Conservation (phyloP, 2,113 vertebrate genomes). For the Prunella fulvescens region DNA sequence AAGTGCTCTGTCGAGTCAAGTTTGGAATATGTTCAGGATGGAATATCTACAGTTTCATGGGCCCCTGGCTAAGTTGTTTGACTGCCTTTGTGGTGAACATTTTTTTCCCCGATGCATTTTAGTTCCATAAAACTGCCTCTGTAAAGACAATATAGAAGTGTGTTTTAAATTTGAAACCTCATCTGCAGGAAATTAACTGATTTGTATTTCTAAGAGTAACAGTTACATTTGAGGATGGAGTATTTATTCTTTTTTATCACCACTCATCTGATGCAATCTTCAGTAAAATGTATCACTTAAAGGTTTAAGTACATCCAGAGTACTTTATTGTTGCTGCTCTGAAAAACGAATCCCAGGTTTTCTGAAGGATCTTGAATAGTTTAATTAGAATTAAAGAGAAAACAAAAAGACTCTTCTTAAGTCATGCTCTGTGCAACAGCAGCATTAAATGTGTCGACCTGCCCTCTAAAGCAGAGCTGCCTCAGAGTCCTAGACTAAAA, state of each 20-base stretch:
- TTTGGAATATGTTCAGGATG: background rate
- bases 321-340: background rate
- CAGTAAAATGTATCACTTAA: background rate
- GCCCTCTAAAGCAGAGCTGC: background rate
- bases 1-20: background rate
- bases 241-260: background rate
- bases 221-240: background rate
- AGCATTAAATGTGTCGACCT: background rate
- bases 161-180: background rate
- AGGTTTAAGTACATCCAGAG: background rate
- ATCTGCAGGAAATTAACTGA: background rate
- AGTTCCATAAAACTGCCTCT: background rate
- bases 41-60: background rate
- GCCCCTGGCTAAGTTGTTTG: background rate
- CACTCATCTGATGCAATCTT: background rate
- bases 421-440: background rate
- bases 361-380: background rate
- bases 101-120: background rate
- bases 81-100: background rate
- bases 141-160: background rate
- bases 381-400: background rate
- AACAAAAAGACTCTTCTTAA: background rate
- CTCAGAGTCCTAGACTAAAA: background rate
- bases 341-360: background rate
- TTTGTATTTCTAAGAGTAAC: background rate